These are phyloP conservation scores for Coptotermes formosanus DNA, from an alignment of 1,140 invertebrate genomes.

Conservation along the genomic window DNA sequence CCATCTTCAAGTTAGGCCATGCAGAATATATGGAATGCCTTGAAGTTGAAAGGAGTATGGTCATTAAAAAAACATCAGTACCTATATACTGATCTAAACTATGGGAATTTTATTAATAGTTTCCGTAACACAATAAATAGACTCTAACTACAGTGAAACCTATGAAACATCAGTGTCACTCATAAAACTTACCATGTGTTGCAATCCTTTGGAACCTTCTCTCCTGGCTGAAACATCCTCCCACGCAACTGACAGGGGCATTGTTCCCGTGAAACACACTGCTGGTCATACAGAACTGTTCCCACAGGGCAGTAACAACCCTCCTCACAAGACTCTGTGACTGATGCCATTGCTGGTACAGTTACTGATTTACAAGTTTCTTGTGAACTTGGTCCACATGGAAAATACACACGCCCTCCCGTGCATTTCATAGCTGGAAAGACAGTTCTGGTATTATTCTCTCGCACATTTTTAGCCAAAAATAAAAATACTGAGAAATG, in stretches of 20 bases:
- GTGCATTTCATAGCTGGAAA: conserved; percentile 65
- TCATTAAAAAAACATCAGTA: no score
- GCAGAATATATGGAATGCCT: no score
- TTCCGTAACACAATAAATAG: no score
- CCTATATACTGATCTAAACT: no score
- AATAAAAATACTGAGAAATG: no score
- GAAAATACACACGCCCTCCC: conserved; percentile 65
- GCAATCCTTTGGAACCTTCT: conserved; percentile 73
- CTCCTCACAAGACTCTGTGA: conserved; percentile 65
- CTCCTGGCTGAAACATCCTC: conserved; percentile 70
- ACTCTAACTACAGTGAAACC: no score
- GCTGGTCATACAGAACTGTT: conserved; percentile 65
- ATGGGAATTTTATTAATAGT: no score
- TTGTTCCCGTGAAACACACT: conserved; percentile 66
- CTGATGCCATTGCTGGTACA: conserved; percentile 38
- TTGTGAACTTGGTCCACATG: conserved; percentile 60
- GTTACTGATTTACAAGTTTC: conserved; percentile 51
- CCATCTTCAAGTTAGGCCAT: no score
- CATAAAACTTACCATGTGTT: conserved; percentile 68
- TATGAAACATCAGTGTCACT: no score
- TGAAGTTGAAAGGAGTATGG: no score
- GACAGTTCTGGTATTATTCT: no score
- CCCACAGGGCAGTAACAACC: conserved; percentile 84
- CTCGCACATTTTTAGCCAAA: no score
- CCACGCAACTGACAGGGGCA: conserved; percentile 80